Base-by-base conservation (phyloP, 2,888 invertebrate species). In the Cephus runcator region DNA sequence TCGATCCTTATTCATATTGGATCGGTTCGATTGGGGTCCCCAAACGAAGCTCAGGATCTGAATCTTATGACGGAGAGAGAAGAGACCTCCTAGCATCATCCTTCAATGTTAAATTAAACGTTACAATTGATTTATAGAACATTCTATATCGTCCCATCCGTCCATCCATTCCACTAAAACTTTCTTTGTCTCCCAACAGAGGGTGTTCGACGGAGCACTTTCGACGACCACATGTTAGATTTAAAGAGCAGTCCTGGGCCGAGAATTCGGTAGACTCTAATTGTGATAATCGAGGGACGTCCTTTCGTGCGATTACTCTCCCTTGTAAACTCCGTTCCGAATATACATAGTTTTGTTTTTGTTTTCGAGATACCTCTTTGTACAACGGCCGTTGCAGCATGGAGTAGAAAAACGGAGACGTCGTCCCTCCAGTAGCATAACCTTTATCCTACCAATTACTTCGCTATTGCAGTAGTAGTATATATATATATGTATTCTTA, bases 251-350 rank as follows among this genome's bases (percentile, higher is more conserved):
- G 31, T 34, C 71, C 31, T 71, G 82, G 80, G 84, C 82, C 79
- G 81, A 81, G 85, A 84, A 81, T 85, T 85, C 85, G 79, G 84
- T 85, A 86, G 87, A 88, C 87, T 89, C 86, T 85, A 88, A 87
- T 87, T 90, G 90, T 90, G 90, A 90, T 90, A 90, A 86, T 88
- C 83, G 87, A 85, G 81, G 86, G 87, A 88, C 71, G 71, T 71
- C 71, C 31, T 71, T 34, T 34, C 71, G 12, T 23, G 31, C 71
- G 71, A 31, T 12, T 71, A 31, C 33, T 71, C 71, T 23, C 71
- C 31, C n/a, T 71, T 34, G 33, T 34, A 34, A 34, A 71, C 33
- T 33, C 31, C 15, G 23, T 71, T 71, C 71, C 33, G 56, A 56
- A 15, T 33, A n/a, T 76, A 34, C 56, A 33, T 31, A 33, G n/a